Evolutionary conservation across 2,113 vertebrate genomes (phyloP), one percentile per base, ranked within the genome.

Genomic region (Nerophis ophidion): DNA sequence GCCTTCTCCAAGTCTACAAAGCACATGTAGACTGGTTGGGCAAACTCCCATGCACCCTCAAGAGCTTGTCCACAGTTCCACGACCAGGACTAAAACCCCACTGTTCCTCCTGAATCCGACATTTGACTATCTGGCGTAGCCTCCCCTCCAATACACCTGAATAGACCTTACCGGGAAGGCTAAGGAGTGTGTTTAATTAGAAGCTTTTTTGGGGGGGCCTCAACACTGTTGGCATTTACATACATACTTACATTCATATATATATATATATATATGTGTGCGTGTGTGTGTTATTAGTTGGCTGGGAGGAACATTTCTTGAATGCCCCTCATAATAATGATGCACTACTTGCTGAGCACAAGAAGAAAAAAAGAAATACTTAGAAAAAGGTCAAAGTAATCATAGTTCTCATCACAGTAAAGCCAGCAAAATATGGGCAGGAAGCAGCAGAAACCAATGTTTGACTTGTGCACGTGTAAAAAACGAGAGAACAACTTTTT

Each of bases 311-410:
- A 68, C 40, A 63, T 45, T 40, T 57, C 33, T 34, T 40, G 38
- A 40, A 40, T 40, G 38, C 38, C 38, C 10, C 38, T 9, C 38
- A 40, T 40, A 40, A 19, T 26, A 61, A 64, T 62, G 65, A 77
- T 60, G 63, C 33, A 9, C 65, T 13, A 52, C 46, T 54, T 62
- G 51, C 42, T 68, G 17, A 64, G 33, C 10, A 15, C 59, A 64
- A 49, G 48, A 58, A 52, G 50, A 49, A 58, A 49, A 59, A 48
- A 15, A n/a, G 40, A 46, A 44, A 52, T 34, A 40, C 38, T 40
- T 40, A 57, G 26, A 10, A 26, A 47, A 72, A 78, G 65, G 69
- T 65, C 69, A 72, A 63, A 61, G 48, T 73, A 68, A 75, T 75
- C 75, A 70, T 13, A 13, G 34, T 17, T 60, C 19, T 67, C 19